Conservation (phyloP, 1,140 invertebrate species). For the Eupeodes corollae region DNA sequence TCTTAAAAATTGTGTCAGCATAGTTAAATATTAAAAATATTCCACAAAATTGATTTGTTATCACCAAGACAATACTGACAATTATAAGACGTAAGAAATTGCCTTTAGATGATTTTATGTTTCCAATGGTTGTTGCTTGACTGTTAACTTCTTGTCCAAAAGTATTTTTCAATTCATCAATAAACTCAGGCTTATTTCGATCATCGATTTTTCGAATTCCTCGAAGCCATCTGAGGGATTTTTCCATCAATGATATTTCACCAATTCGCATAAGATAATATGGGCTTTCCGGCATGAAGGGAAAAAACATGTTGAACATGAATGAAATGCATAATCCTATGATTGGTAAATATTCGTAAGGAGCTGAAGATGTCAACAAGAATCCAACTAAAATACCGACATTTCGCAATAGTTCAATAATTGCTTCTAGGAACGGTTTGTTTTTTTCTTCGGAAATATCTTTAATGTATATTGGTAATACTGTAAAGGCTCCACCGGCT, state of each 20-base stretch:
- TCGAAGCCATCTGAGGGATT: constrained; percentile 41
- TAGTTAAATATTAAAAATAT: too few relatives aligned
- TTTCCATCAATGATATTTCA: constrained; percentile 39
- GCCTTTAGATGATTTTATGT: not conserved
- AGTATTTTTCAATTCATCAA: constrained; percentile 13
- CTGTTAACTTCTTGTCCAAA: too few relatives aligned
- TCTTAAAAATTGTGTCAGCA: too few relatives aligned
- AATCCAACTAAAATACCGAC: constrained; percentile 22
- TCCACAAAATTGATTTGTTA: too few relatives aligned
- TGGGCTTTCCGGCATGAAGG: constrained; percentile 49
- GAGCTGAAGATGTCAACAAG: constrained; percentile 15
- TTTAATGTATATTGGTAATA: constrained; percentile 42
- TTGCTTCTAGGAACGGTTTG: constrained; percentile 17
- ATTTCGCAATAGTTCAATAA: constrained; percentile 26
- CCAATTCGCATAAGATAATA: constrained; percentile 45
- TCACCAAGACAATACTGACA: too few relatives aligned
- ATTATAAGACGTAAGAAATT: too few relatives aligned
- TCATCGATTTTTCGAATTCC: constrained; percentile 27
- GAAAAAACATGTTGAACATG: constrained; percentile 41
- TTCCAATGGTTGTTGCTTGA: not conserved
- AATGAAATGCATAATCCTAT: constrained; percentile 41
- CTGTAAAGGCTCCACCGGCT: constrained; percentile 38
- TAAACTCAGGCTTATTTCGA: constrained; percentile 21
- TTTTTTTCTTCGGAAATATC: constrained; percentile 39
- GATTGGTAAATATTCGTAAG: constrained; percentile 17